Conservation (phyloP, 2,888 invertebrate genomes). For the Synanthedon tipuliformis region DNA sequence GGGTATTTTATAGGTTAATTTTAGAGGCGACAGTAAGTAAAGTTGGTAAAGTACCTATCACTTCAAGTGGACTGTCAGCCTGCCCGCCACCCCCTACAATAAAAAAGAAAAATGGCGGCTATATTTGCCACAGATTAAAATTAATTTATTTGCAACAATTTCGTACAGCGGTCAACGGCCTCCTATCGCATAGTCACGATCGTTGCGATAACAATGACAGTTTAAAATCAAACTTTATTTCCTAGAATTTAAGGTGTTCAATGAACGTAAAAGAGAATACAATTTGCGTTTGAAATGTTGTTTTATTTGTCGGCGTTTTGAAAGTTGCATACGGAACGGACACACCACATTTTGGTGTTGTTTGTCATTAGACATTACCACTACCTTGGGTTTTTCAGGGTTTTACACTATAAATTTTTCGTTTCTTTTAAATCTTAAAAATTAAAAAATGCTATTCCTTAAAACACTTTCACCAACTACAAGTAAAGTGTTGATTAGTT, state of each 20-base stretch:
- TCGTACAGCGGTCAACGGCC: slow-evolving; percentile 1
- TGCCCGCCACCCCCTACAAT: too few species aligned
- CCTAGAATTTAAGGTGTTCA: neutral
- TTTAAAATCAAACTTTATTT: neutral
- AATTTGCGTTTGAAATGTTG: slow-evolving; percentile 9
- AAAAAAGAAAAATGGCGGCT: too few species aligned
- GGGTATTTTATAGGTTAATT: too few species aligned
- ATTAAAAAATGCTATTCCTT: too few species aligned
- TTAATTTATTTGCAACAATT: neutral
- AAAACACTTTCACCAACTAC: too few species aligned
- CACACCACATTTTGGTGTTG: slow-evolving; percentile 21
- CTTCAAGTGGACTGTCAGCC: too few species aligned
- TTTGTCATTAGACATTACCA: slow-evolving; percentile 17
- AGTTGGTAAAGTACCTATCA: too few species aligned
- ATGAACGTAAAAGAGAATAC: neutral
- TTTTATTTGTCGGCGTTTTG: slow-evolving; percentile 19
- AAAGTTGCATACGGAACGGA: slow-evolving; percentile 29
- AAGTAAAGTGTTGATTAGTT: too few species aligned
- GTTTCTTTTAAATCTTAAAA: too few species aligned
- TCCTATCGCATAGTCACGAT: slow-evolving; percentile 2
- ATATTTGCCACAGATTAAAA: neutral
- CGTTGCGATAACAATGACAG: slow-evolving; percentile 1
- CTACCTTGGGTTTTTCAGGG: slow-evolving; percentile 11
- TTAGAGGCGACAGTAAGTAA: too few species aligned
- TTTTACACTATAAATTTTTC: too few species aligned